Conservation (phyloP, 2,113 vertebrate genomes). For the Mellivora capensis region DNA sequence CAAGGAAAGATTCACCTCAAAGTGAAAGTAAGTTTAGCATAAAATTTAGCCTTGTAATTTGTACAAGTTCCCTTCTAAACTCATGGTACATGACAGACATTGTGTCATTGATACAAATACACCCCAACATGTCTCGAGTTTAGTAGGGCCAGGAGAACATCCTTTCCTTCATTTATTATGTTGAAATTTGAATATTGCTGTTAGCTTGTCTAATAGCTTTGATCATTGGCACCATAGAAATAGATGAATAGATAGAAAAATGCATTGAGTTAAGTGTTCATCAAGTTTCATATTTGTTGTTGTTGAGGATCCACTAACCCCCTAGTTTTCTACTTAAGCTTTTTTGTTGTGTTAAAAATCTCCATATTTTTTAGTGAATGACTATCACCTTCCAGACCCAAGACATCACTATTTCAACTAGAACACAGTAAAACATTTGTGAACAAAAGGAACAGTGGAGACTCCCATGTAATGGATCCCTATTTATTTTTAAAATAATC, state of each 20-base stretch:
- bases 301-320: constrained; percentile 51
- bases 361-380: constrained; percentile 56
- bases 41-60: not conserved
- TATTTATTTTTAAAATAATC: constrained; percentile 86
- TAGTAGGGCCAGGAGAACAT: not conserved
- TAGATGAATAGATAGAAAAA: constrained; percentile 34
- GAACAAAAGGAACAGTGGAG: constrained; percentile 70
- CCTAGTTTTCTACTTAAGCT: constrained; percentile 49
- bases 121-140: not conserved
- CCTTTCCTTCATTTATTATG: constrained; percentile 49
- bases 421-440: constrained; percentile 77
- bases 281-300: constrained; percentile 48
- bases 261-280: constrained; percentile 55
- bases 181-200: constrained; percentile 48
- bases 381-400: constrained; percentile 71
- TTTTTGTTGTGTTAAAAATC: constrained; percentile 66
- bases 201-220: not conserved
- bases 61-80: not conserved
- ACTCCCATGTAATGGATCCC: constrained; percentile 75
- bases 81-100: not conserved
- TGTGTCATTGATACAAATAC: constrained; percentile 6
- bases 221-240: constrained; percentile 26
- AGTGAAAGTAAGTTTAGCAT: not conserved
- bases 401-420: constrained; percentile 76
- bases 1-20: not conserved